A percentile compares a stretch with the other conserved stretches of the same genome.
Evolutionary conservation across 1,140 invertebrate species (phyloP).

Genomic region (Homalodisca vitripennis): DNA sequence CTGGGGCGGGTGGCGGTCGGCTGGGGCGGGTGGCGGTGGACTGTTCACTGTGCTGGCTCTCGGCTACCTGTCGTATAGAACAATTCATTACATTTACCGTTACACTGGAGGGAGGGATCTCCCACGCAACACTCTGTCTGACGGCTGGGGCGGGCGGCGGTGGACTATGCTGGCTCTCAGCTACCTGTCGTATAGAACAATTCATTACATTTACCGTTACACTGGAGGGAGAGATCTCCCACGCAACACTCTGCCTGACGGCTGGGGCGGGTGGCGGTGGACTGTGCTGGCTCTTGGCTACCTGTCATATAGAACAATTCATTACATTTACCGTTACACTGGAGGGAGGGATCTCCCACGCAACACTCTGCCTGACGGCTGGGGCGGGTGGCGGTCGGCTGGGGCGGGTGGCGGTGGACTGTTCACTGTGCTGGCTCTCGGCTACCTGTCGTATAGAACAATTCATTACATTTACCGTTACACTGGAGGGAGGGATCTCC

Average conservation of each 20-base stretch:
- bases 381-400: constrained; percentile 63
- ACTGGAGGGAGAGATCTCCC: constrained; percentile 84
- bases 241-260: constrained; percentile 56
- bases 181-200: constrained; percentile 23
- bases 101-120: constrained; percentile 80
- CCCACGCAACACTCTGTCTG: constrained; percentile 63
- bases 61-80: too few relatives aligned
- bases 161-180: constrained; percentile 41
- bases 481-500: constrained; percentile 85
- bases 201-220: too few relatives aligned
- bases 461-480: constrained; percentile 83
- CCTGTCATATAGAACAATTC: too few relatives aligned
- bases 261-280: constrained; percentile 65
- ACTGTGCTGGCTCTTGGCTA: too few relatives aligned
- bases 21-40: constrained; percentile 14
- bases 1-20: constrained; percentile 64
- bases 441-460: constrained; percentile 90
- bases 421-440: too few relatives aligned
- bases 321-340: too few relatives aligned
- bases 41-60: too few relatives aligned
- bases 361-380: constrained; percentile 52
- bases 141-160: constrained; percentile 64
- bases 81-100: constrained; percentile 86
- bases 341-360: constrained; percentile 83
- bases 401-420: not conserved